phyloP scores from a whole-genome alignment of 2,113 vertebrate species.

The Pteronura brasiliensis region DNA sequence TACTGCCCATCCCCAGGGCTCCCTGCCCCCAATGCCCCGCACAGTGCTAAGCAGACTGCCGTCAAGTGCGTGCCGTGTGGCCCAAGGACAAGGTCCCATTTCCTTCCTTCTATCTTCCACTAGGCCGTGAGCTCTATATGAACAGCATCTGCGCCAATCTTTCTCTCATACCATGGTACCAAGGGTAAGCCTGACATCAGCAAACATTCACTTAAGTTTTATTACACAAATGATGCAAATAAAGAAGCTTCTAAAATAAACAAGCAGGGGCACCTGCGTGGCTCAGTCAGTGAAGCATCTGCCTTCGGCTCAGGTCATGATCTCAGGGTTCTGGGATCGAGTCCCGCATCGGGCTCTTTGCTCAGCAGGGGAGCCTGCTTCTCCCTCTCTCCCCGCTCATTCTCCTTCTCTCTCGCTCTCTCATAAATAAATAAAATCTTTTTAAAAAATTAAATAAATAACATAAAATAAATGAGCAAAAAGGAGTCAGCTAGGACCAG shows the following conservation, averaged over 20 bases:
- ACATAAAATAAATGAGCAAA: neutral
- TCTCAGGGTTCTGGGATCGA: neutral
- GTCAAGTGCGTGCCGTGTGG: rapidly evolving
- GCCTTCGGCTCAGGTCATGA: neutral
- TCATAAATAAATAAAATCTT: neutral
- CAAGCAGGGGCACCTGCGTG: neutral
- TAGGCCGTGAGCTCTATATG: neutral
- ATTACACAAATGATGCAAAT: neutral
- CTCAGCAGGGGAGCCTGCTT: neutral
- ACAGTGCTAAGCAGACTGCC: neutral
- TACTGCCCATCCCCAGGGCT: too few species aligned
- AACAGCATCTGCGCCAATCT: neutral
- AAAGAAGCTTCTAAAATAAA: conserved; percentile 34
- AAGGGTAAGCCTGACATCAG: neutral
- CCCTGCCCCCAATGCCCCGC: neutral
- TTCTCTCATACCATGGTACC: neutral
- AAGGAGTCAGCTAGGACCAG: neutral
- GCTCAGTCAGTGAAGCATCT: neutral
- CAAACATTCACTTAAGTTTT: neutral
- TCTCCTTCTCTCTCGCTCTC: neutral
- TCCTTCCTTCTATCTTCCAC: neutral
- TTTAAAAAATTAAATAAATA: neutral
- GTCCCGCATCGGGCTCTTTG: neutral
- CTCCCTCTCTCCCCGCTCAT: neutral
- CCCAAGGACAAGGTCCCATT: neutral